These are phyloP conservation scores for Heloderma charlesbogerti DNA, from an alignment of 2,113 vertebrate species.

Conservation along the genomic window DNA sequence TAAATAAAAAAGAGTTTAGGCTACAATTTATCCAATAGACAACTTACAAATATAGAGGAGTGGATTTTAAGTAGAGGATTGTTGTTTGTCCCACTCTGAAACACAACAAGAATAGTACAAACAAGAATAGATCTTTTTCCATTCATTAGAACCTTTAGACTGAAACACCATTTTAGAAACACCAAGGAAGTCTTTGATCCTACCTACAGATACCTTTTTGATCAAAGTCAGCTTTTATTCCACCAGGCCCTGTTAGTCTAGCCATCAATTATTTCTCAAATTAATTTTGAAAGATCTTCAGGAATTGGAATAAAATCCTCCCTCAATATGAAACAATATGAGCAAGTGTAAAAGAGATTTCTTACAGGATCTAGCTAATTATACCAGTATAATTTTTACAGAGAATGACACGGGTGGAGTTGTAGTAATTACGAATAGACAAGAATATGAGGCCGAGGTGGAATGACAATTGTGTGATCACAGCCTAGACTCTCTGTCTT, in stretches of 20 bases:
- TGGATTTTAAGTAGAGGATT: neutral
- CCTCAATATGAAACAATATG: neutral
- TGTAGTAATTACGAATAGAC: neutral
- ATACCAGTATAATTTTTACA: neutral
- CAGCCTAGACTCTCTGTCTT: neutral
- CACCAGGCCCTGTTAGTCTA: neutral
- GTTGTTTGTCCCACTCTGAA: neutral
- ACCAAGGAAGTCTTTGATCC: neutral
- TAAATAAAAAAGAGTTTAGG: neutral
- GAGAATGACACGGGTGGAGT: neutral
- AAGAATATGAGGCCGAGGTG: neutral
- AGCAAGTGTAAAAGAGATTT: neutral
- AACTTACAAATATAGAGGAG: neutral
- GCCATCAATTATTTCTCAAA: neutral
- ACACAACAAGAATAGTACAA: neutral
- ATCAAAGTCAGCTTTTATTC: neutral
- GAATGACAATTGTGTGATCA: neutral
- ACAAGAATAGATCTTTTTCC: neutral
- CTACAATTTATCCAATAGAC: neutral
- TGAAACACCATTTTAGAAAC: neutral
- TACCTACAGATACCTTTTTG: neutral
- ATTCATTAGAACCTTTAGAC: neutral
- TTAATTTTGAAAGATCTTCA: slow-evolving; percentile 19
- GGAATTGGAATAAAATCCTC: neutral
- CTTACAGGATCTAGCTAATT: slow-evolving; percentile 3